Evolutionary conservation across 2,888 invertebrate species (phyloP), one percentile per base, ranked within the genome.

Genomic region (Rhagophthalmus giganteus): DNA sequence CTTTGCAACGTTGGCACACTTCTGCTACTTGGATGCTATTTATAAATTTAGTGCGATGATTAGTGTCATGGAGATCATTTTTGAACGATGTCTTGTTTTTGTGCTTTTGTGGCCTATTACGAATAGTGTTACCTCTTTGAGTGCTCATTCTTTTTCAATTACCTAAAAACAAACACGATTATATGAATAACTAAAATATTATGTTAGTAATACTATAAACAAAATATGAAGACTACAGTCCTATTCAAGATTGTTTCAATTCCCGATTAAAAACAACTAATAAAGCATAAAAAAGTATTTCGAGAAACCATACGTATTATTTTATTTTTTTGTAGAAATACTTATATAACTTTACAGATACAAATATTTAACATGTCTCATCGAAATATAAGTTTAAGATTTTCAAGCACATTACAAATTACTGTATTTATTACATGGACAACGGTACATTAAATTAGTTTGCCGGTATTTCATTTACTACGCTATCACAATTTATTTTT

Each of bases 11-110:
- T 59, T 81, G 78, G 70, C 95, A 95, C 0, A 94, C 90, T 60
- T 88, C 84, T 15, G 75, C 78, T 28, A 93, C 81, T 61, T 88
- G 82, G 50, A 92, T 76, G 7, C 77, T 81, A 68, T 94, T 94
- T 2, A 95, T 78, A 35, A 79, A 69, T 73, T 91, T 90, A 0
- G 85, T 92, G 70, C 81, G 82, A 7, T 83, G 81, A 45, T 88
- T 91, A 28, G 84, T 90, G 71, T 94, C 94, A 69, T 95, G 88
- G 40, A 93, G 74, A 71, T 86, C 83, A 73, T 94, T 95, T 73
- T 90, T 93, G 69, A 93, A 95, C 0, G 81, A 86, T 28, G 80
- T 81, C 58, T 76, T 80, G 71, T 95, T 95, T 73, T 90, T 84
- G 71, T 94, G 82, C 71, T 93, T 94, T 69, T 92, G 94, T 0